Conservation (phyloP, 2,888 invertebrate species). For the Aphelenchoides bicaudatus region DNA sequence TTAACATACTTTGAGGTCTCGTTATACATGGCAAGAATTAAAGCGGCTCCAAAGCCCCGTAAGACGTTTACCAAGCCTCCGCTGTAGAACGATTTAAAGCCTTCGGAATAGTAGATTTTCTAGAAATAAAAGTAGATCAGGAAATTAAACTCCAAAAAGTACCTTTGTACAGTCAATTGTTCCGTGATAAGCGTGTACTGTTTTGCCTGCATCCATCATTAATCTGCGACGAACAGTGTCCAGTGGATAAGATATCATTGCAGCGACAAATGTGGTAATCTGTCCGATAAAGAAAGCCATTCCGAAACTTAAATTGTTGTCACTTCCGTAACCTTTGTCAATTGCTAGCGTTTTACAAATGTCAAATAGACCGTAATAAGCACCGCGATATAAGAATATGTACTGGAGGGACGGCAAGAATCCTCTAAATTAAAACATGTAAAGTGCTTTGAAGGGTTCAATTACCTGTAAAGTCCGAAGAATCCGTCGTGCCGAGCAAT, state of each 20-base stretch:
- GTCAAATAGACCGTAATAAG: conserved; percentile 58
- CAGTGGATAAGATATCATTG: conserved; percentile 75
- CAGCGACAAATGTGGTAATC: conserved; percentile 29
- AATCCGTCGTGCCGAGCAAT: conserved; percentile 77
- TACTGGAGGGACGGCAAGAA: conserved; percentile 91
- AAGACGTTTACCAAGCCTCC: conserved; percentile 90
- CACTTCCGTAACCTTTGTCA: conserved; percentile 79
- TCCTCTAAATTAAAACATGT: too few species aligned
- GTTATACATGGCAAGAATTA: conserved; percentile 86
- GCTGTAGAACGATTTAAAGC: conserved; percentile 62
- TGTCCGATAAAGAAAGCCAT: conserved; percentile 77
- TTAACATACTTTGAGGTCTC: conserved; percentile 74
- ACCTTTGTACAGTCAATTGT: conserved; percentile 50
- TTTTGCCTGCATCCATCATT: conserved; percentile 92
- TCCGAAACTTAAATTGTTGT: conserved; percentile 83
- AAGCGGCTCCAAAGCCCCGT: conserved; percentile 87
- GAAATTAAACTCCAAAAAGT: too few species aligned
- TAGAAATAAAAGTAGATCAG: too few species aligned
- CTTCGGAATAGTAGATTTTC: conserved; percentile 36
- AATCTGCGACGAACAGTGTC: conserved; percentile 90
- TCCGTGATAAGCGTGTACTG: conserved; percentile 35
- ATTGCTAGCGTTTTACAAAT: conserved; percentile 67
- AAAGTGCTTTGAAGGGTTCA: too few species aligned
- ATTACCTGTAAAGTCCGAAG: conserved; percentile 79
- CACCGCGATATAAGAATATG: conserved; percentile 80